Percentiles rank a stretch among this genome's conserved stretches.
phyloP scores from a whole-genome alignment of 2,797 vertebrate genomes.

The Girardinus metallicus region DNA sequence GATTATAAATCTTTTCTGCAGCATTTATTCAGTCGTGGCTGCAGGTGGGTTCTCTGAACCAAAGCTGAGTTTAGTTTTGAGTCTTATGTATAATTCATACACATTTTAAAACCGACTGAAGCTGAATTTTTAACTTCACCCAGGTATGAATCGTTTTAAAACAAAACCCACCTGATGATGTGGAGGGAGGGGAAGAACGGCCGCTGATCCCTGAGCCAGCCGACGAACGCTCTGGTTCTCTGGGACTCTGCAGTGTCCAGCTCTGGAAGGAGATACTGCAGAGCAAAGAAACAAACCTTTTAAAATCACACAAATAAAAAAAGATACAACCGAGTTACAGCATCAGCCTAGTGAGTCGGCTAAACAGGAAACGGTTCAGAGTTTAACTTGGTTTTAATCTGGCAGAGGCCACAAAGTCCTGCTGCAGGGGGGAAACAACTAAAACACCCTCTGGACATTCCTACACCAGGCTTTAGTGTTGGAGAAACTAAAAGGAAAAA shows the following conservation, averaged over 20 bases:
- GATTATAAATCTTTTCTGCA: background rate
- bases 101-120: background rate
- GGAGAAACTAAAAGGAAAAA: background rate
- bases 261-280: conserved; percentile 90
- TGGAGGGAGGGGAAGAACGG: conserved; percentile 91
- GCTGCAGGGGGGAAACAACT: background rate
- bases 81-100: background rate
- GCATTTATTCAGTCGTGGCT: background rate
- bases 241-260: conserved; percentile 92
- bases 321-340: background rate
- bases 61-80: background rate
- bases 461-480: background rate
- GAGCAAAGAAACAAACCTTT: conserved; percentile 25
- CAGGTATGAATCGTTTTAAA: background rate
- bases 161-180: conserved; percentile 87
- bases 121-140: background rate
- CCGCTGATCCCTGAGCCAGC: conserved; percentile 94
- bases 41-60: too few species aligned
- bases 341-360: too few species aligned
- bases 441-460: background rate
- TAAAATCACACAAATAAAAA: background rate
- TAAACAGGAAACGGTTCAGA: background rate
- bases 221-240: conserved; percentile 87
- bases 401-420: background rate
- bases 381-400: background rate